Base-by-base conservation (phyloP, 2,797 vertebrate genomes). In the Acipenser oxyrinchus region DNA sequence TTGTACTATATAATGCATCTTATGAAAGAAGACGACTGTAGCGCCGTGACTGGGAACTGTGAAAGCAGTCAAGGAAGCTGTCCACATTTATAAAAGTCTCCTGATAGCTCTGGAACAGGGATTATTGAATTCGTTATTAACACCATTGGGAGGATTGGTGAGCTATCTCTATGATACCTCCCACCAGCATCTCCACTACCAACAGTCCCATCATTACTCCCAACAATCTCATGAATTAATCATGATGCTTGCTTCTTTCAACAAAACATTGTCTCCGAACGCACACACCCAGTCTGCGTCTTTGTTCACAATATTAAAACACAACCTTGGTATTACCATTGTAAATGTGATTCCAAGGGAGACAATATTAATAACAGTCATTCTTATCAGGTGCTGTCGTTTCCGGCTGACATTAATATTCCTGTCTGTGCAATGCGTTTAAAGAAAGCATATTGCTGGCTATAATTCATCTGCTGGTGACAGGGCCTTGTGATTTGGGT, bases 101-200 rank as follows among this genome's bases (percentile, higher is more conserved):
- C 77, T 71, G 73, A 74, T 67, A 70, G 78, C 70, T 67, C 69
- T 64, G 69, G 77, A 71, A 70, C 15, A 65, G 51, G 7, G 60
- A 61, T 75, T 76, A 81, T 74, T 62, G 72, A 76, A 80, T 83
- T 79, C 78, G 70, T 66, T 80, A 77, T 71, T 72, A 83, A 82
- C 73, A 72, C 70, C 64, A 73, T 82, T 80, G 71, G 71, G 65
- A 76, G 49, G 49, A 83, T 75, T 74, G 76, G 82, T 81, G 78
- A 74, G 76, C 68, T 70, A 80, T 75, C 74, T 71, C 58, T 55
- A 51, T 53, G 55, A 63, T 10, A 4, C 9, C n/a, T 4, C 50
- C 3, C 49, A 55, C 7, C 60, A 66, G 13, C 1, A 1, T 68
- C 59, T 69, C 58, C 71, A n/a, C 50, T 75, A 70, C 71, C 70